A percentile compares a stretch with the other conserved stretches of the same genome.
These are phyloP conservation scores for Corythornis leucogaster DNA, from an alignment of 2,797 vertebrate genomes.

Conservation along the genomic window DNA sequence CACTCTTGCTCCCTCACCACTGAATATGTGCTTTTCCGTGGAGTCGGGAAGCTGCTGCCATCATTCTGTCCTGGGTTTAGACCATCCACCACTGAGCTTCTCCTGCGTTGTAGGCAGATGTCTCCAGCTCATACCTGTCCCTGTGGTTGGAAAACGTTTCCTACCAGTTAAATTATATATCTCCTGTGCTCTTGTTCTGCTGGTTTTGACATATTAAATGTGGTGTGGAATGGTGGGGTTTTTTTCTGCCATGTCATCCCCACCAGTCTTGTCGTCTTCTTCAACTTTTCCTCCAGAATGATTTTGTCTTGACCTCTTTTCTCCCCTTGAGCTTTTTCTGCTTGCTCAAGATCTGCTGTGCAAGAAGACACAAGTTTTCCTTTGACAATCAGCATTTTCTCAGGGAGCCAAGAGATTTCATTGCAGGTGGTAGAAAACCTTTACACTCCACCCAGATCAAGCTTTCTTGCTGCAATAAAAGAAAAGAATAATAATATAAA, in stretches of 20 bases:
- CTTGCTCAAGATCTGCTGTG: background rate
- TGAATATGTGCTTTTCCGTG: background rate
- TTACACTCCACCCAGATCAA: background rate
- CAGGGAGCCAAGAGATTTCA: background rate
- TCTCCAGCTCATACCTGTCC: background rate
- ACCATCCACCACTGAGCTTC: background rate
- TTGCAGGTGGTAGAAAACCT: background rate
- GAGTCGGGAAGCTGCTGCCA: fast-evolving
- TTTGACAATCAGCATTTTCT: background rate
- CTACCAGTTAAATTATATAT: background rate
- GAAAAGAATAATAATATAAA: background rate
- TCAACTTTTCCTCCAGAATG: background rate
- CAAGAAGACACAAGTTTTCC: background rate
- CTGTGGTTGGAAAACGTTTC: background rate
- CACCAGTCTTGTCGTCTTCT: background rate
- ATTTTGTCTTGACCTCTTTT: background rate
- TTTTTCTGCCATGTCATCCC: fast-evolving
- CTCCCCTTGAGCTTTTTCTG: background rate
- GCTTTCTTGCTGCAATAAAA: background rate
- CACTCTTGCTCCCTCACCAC: fast-evolving
- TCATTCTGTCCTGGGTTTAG: fast-evolving
- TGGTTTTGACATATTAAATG: fast-evolving
- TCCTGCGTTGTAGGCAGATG: background rate
- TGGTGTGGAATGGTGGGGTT: fast-evolving
- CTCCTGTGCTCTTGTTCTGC: background rate